Evolutionary conservation across 2,113 vertebrate species (phyloP), one percentile per base, ranked within the genome.

Genomic region (Pangasianodon gigas): DNA sequence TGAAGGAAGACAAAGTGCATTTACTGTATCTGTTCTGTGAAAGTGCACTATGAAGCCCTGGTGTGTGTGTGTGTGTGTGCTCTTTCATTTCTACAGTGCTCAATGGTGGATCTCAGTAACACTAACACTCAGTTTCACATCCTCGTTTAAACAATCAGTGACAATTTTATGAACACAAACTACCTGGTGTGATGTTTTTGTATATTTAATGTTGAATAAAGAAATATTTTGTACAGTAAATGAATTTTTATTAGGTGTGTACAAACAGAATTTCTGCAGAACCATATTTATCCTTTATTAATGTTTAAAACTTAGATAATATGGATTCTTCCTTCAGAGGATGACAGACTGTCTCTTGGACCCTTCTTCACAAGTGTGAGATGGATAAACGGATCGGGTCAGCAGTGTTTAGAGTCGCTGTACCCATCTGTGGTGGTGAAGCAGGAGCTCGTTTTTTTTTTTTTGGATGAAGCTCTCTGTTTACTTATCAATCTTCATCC

Each of bases 151-250:
- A 65, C 89, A 77, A 89, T 54, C 46, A 65, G 29, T 89, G 58
- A 81, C 29, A 21, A 52, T 56, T 81, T 65, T 83, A 44, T 56
- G 26, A 77, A 87, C 51, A 10, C 62, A 79, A 88, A 74, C 91
- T 90, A 90, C 88, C 52, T 91, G 88, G 14, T 87, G 56, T 89
- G 69, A 69, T 91, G 51, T 37, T 60, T 91, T 90, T 88, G 26
- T 90, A 48, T 84, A 88, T 88, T 90, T 41, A 71, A 91, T 10
- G n/a, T 21, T 62, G 44, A 91, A 90, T 91, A 90, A 91, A 91
- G 18, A 56, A 69, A 1, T 9, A 62, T 91, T 91, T 88, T 84
- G 79, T 89, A 87, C 41, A 58, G 14, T 51, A 82, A 79, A 82
- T 29, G 2, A 2, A n/a, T 87, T 44, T 56, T 29, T 4, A 21